Evolutionary conservation across 2,113 vertebrate species (phyloP).

Genomic region (Podarcis cretensis): DNA sequence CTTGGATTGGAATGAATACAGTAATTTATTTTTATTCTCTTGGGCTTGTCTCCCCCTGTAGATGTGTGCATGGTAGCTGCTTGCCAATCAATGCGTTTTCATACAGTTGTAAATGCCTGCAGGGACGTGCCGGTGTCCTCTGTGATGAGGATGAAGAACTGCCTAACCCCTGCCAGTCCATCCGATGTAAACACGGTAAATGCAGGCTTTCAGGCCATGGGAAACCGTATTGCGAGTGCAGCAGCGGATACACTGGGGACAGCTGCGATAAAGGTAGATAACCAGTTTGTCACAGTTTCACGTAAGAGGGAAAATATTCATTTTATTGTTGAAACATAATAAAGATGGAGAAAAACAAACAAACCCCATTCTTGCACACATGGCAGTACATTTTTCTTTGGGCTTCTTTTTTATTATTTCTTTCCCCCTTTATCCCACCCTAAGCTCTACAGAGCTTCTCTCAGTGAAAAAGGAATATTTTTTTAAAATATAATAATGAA

Average conservation of each 20-base stretch:
- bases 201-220: constrained; percentile 93
- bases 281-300: neutral
- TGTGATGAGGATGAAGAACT: constrained; percentile 92
- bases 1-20: constrained; percentile 65
- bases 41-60: constrained; percentile 68
- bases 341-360: constrained; percentile 38
- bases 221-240: constrained; percentile 95
- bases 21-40: constrained; percentile 55
- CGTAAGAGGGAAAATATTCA: fast-evolving
- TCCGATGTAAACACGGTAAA: constrained; percentile 93
- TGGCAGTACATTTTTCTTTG: constrained; percentile 39
- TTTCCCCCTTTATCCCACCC: neutral
- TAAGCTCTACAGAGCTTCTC: constrained; percentile 29
- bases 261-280: constrained; percentile 91
- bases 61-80: constrained; percentile 94
- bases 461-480: neutral
- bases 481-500: neutral
- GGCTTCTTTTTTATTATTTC: constrained; percentile 12
- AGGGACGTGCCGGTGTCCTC: constrained; percentile 90
- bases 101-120: constrained; percentile 97
- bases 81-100: constrained; percentile 97
- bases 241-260: constrained; percentile 92
- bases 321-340: constrained; percentile 48
- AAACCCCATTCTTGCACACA: constrained; percentile 51
- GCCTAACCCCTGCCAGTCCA: constrained; percentile 86